Base-by-base conservation (phyloP, 2,797 vertebrate species). In the Phaenicophaeus curvirostris region DNA sequence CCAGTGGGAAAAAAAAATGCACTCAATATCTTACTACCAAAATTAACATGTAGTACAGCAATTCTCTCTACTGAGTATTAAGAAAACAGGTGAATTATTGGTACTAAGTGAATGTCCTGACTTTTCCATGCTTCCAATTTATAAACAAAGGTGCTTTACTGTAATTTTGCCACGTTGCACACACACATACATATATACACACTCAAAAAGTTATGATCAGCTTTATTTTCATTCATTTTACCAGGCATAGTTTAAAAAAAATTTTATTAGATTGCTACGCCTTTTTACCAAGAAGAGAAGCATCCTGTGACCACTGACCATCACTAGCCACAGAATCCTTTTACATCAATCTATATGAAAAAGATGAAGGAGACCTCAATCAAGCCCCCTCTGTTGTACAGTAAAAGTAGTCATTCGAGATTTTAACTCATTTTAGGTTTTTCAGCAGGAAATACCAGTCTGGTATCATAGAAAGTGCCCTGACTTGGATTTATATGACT, bases 401-500 rank as follows among this genome's bases (percentile, higher is more conserved):
- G 71, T 68, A 92, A 94, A 95, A 94, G 74, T 33, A 83, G 78
- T 41, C 72, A 65, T 90, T 93, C 74, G 90, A 84, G 67, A 87
- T 95, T 95, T 94, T 93, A 87, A 89, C 69, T 86, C 0, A 21
- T 93, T 90, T 94, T 91, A 20, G 28, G 83, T 86, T 84, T 77
- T 80, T 54, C 48, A 84, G 39, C 77, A 88, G 91, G 80, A 95
- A 96, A 79, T 94, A 85, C 88, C 77, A 84, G 33, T 84, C 82
- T 90, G 83, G 76, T 84, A 77, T 93, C 77, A 74, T 42, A 94
- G 88, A 90, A 90, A 94, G 86, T 82, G 81, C 78, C 90, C 84
- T 93, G 63, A 89, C 90, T 93, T 94, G 94, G 80, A 91, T 95
- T 96, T 91, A 65, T 94, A 50, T 91, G 85, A 96, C 90, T 91